Evolutionary conservation across 1,140 invertebrate species (phyloP), one percentile per base, ranked within the genome.

Genomic region (Brachionus koreanus): DNA sequence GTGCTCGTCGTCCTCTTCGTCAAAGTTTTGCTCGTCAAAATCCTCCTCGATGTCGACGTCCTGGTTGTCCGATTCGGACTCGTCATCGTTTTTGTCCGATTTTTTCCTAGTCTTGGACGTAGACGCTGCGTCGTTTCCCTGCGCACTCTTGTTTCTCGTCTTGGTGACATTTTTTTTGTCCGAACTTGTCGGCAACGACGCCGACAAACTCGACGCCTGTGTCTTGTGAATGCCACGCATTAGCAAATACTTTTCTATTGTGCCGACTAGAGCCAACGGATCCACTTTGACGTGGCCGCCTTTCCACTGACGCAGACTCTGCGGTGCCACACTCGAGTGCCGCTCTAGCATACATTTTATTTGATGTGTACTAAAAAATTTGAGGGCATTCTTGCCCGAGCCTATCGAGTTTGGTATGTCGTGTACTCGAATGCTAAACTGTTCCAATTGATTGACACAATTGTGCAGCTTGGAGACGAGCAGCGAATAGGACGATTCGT

Each of bases 251-350:
- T 90, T 86, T 90, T 99, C 97, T 86, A 99, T 98, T 43, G 97
- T 96, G 89, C 98, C 96, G 3, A 99, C 96, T 85, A 98, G 91
- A 63, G 97, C 97, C 84, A 99, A 90, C 5, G 97, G 97, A 90
- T 99, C 97, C 85, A 98, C 97, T 89, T 98, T 97, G 0, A 98
- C 97, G 72, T 96, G 95, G 76, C 97, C 96, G 39, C 97, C 96
- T 87, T 97, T 96, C 96, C 97, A 99, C 74, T 92, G 92, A 4
- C 97, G 96, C 91, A 99, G 96, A 83, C 95, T 91, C 10, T 65
- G 37, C 7, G 16, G 43, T 2, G 76, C 10, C 1, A 12, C 4
- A 9, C 39, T 43, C 0, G 61, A 13, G n/a, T 46, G 23, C 5
- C 79, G 35, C 12, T 39, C n/a, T 3, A 82, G 79, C 57, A 65